These are phyloP conservation scores for Hipposideros armiger DNA, from an alignment of 2,113 vertebrate genomes.

Conservation along the genomic window DNA sequence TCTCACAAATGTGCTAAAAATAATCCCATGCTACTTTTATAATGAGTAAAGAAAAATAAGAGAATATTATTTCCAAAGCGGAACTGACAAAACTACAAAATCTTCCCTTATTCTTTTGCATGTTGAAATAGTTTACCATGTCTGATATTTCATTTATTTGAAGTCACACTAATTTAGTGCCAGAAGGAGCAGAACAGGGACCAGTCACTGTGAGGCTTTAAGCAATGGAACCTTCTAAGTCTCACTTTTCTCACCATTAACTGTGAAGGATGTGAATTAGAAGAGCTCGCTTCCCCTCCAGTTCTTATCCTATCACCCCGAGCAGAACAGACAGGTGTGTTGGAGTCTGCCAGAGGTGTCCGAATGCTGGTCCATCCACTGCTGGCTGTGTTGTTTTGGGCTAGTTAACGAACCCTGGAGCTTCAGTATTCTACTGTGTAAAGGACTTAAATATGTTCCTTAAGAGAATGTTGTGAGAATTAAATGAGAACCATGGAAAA, in stretches of 20 bases:
- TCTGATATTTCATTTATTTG: neutral
- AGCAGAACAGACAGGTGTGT: neutral
- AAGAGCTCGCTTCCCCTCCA: neutral
- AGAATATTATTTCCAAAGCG: neutral
- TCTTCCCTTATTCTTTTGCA: neutral
- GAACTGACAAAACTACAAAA: neutral
- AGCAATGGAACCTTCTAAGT: neutral
- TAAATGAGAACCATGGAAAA: neutral
- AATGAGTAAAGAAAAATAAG: neutral
- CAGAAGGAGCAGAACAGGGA: neutral
- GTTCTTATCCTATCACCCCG: neutral
- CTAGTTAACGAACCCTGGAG: neutral
- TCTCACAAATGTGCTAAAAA: constrained; percentile 14
- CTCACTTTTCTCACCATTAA: neutral
- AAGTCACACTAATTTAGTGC: neutral
- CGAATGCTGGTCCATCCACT: neutral
- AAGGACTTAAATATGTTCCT: neutral
- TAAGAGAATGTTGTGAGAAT: neutral
- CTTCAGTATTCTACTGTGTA: neutral
- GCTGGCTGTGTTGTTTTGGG: neutral
- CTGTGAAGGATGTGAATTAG: neutral
- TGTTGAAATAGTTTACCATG: neutral
- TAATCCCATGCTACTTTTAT: neutral
- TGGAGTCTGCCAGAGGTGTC: neutral
- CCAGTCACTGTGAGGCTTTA: neutral